Conservation (phyloP, 2,888 invertebrate species). For the Cryptus viduatorius region DNA sequence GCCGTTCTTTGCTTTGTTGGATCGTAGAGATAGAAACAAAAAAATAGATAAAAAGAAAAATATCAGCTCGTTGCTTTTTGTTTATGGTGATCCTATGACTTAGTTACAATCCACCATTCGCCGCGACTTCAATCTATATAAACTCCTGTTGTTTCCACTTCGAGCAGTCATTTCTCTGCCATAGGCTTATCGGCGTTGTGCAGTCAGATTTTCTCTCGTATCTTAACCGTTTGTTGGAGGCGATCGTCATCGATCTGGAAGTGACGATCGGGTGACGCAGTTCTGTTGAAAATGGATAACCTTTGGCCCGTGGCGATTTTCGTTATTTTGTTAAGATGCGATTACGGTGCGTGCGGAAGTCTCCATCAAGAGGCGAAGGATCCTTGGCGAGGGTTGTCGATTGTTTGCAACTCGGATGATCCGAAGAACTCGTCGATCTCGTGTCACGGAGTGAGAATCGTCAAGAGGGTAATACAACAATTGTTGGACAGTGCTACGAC, state of each 20-base stretch:
- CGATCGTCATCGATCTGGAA: not conserved
- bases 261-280: not conserved
- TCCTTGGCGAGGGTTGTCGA: slow-evolving; percentile 72
- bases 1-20: slow-evolving; percentile 39
- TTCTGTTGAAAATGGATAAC: slow-evolving; percentile 23
- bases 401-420: slow-evolving; percentile 71
- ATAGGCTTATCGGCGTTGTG: slow-evolving; percentile 73
- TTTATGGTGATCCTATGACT: slow-evolving; percentile 54
- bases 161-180: slow-evolving; percentile 75
- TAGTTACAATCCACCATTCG: slow-evolving; percentile 63
- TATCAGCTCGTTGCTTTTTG: slow-evolving; percentile 41
- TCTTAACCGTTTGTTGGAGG: not conserved
- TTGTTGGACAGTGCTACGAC: slow-evolving; percentile 85
- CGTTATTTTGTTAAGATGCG: slow-evolving; percentile 53
- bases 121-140: slow-evolving; percentile 67
- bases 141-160: slow-evolving; percentile 62
- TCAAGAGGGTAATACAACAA: slow-evolving; percentile 86
- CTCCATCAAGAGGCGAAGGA: slow-evolving; percentile 50
- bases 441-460: slow-evolving; percentile 86
- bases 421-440: slow-evolving; percentile 83
- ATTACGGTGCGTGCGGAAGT: slow-evolving; percentile 53
- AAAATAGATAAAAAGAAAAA: slow-evolving; percentile 16
- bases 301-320: slow-evolving; percentile 62
- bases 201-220: slow-evolving; percentile 51
- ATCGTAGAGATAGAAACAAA: slow-evolving; percentile 46